Percentiles rank a stretch among this genome's conserved stretches.
phyloP scores from a whole-genome alignment of 2,797 vertebrate genomes.

The Silurus aristotelis region DNA sequence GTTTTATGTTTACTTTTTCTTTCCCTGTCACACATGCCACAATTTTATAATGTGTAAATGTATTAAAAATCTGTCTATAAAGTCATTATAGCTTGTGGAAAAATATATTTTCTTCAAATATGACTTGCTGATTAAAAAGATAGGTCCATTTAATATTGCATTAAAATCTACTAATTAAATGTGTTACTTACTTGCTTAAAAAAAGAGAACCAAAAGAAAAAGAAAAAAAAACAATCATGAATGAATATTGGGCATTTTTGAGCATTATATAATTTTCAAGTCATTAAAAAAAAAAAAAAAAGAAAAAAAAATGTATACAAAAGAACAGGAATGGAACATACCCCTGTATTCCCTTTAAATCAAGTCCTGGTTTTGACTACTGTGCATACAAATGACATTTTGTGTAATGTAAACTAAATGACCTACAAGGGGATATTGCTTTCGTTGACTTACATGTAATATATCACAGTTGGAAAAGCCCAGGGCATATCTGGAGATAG shows the following conservation, averaged over 20 bases:
- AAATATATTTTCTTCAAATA: not conserved
- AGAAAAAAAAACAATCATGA: not conserved
- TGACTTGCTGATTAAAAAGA: not conserved
- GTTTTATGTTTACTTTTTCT: not conserved
- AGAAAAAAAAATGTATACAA: not conserved
- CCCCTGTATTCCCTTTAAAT: not conserved
- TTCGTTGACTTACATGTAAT: slow-evolving; percentile 41
- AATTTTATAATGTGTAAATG: not conserved
- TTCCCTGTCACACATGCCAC: not conserved
- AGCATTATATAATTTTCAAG: not conserved
- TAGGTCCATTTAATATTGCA: not conserved
- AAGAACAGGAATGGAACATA: not conserved
- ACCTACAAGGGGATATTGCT: slow-evolving; percentile 22
- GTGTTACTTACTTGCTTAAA: not conserved
- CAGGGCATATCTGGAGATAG: slow-evolving; percentile 40
- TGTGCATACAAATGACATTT: not conserved
- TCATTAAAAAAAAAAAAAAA: too few relatives aligned
- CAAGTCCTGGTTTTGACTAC: not conserved
- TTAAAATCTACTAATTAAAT: not conserved
- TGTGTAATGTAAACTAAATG: slow-evolving; percentile 23
- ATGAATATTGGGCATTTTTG: not conserved
- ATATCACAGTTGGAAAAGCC: slow-evolving; percentile 43
- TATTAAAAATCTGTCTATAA: not conserved
- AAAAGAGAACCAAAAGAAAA: not conserved
- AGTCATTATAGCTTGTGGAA: not conserved